phyloP scores from a whole-genome alignment of 2,888 invertebrate genomes.

The Stenchaetothrips biformis region DNA sequence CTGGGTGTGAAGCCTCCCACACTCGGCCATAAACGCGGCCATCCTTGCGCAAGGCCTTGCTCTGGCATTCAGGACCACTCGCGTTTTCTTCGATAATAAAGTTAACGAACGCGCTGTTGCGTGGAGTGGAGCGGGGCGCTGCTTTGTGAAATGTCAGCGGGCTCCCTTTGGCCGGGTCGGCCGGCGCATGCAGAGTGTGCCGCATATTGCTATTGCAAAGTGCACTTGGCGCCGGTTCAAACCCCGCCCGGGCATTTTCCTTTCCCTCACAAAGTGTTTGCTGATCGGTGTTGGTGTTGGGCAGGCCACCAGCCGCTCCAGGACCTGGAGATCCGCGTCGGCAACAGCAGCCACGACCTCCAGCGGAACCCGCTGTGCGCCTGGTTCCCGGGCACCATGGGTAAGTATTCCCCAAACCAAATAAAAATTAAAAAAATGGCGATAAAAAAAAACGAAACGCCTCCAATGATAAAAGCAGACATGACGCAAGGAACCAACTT shows the following conservation, averaged over 20 bases:
- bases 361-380: conserved; percentile 87
- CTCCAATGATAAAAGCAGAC: not conserved
- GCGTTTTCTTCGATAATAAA: conserved; percentile 24
- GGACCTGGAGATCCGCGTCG: conserved; percentile 84
- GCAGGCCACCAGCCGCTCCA: conserved; percentile 80
- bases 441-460: not conserved
- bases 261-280: not conserved
- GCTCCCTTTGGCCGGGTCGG: not conserved
- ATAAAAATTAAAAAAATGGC: not conserved
- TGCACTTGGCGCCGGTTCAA: not conserved
- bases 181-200: not conserved
- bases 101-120: conserved; percentile 13
- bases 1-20: no score
- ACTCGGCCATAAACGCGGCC: no score
- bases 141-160: conserved; percentile 10
- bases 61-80: no score
- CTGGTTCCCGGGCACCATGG: conserved; percentile 87
- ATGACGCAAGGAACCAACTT: not conserved
- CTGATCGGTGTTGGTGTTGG: conserved; percentile 34
- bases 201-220: not conserved
- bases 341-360: conserved; percentile 80
- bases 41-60: no score
- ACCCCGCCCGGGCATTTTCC: not conserved
- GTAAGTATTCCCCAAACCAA: conserved; percentile 49
- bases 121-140: not conserved